Evolutionary conservation across 2,113 vertebrate species (phyloP), one percentile per base, ranked within the genome.

Genomic region (Tinamus guttatus): DNA sequence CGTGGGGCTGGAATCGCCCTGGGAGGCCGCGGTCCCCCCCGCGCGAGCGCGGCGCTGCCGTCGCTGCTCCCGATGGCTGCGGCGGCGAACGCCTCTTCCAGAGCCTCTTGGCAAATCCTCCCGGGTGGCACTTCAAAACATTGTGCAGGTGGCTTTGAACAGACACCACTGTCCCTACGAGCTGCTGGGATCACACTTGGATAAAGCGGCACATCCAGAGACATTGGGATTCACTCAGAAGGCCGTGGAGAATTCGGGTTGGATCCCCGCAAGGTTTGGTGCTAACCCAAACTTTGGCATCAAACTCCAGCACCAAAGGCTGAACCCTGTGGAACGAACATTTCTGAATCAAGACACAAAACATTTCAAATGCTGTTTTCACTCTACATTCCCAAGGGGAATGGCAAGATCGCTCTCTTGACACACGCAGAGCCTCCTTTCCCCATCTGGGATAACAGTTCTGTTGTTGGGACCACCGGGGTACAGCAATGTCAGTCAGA

Each of bases 171-270:
- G 13, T 2, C 54, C 28, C 40, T 49, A 32, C 20, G 28, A 73
- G 36, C 11, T 34, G 2, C 52, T 8, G 54, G 41, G 45, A 70
- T 0, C n/a, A 25, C 54, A 7, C 0, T 0, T 4, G 4, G 43
- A 41, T 75, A 71, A 75, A 68, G 27, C 0, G 2, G 8, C 17
- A 25, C 7, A 7, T 4, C 56, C 32, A 21, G 34, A 27, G 34
- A 32, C 70, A 15, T 3, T n/a, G 54, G 15, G 38, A 6, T 52
- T 80, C 54, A 51, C 49, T 87, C 24, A 54, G 19, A 64, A 38
- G 28, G 68, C 45, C 15, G 40, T 38, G 45, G 43, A 51, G 8
- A 16, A 10, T 49, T 41, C 83, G 52, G 49, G 28, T 18, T 25
- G 68, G 43, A 74, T 27, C 65, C 13, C 24, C 21, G 21, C 49